Conservation (phyloP, 2,113 vertebrate species). For the Helogale parvula region DNA sequence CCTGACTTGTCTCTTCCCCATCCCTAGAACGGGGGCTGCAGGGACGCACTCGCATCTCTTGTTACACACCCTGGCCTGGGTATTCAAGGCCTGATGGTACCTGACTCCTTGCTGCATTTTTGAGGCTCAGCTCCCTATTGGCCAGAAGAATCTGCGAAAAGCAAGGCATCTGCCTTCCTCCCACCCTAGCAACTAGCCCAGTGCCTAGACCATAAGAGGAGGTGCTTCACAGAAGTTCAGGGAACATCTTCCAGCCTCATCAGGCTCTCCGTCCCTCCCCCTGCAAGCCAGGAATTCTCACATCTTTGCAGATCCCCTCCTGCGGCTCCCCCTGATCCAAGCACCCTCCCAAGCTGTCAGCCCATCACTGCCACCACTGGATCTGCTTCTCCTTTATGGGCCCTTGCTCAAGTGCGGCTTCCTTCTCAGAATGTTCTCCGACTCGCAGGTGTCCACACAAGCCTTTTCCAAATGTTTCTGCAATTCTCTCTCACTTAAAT, state of each 20-base stretch:
- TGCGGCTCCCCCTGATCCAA: not conserved
- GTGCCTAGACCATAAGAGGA: not conserved
- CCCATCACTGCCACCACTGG: accelerated
- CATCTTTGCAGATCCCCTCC: not conserved
- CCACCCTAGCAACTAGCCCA: not conserved
- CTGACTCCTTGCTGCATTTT: not conserved
- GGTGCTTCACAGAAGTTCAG: not conserved
- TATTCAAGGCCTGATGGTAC: not conserved
- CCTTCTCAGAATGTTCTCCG: not conserved
- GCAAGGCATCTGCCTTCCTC: not conserved
- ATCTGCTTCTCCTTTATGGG: not conserved
- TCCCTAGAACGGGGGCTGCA: not conserved
- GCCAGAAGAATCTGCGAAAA: not conserved
- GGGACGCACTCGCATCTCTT: not conserved
- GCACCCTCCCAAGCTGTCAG: not conserved
- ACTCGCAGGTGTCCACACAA: not conserved
- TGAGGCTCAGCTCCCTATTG: not conserved
- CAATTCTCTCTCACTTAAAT: not conserved
- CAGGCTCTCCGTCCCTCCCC: not conserved
- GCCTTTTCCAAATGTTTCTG: not conserved
- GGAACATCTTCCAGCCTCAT: not conserved
- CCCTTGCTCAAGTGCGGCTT: too few species aligned
- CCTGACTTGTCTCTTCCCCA: too few species aligned
- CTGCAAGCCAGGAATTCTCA: not conserved
- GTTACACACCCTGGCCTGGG: not conserved